Evolutionary conservation across 2,113 vertebrate genomes (phyloP).

Genomic region (Dicerorhinus sumatrensis): DNA sequence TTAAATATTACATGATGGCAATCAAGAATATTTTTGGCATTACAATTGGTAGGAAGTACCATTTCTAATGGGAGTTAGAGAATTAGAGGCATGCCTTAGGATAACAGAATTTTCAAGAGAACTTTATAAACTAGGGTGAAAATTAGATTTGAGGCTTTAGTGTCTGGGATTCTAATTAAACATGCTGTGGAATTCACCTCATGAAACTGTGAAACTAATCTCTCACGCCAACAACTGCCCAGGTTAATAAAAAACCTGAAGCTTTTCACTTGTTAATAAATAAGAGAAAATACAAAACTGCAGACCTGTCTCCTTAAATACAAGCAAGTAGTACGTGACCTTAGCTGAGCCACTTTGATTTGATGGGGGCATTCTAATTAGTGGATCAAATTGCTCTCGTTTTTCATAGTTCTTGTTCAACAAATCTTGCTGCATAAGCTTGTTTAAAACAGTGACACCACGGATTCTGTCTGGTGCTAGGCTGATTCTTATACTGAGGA

Average conservation of each 20-base stretch:
- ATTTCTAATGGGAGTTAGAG: not conserved
- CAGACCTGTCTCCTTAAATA: not conserved
- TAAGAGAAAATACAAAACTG: not conserved
- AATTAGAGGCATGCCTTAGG: slow-evolving; percentile 57
- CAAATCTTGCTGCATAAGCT: not conserved
- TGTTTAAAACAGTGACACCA: not conserved
- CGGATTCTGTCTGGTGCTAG: not conserved
- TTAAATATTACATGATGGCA: not conserved
- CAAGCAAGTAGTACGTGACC: not conserved
- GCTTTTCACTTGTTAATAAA: slow-evolving; percentile 12
- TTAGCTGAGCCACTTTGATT: not conserved
- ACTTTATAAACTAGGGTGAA: not conserved
- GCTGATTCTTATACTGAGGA: not conserved
- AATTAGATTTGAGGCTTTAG: slow-evolving; percentile 23
- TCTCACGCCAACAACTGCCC: slow-evolving; percentile 52
- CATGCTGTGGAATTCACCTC: slow-evolving; percentile 43
- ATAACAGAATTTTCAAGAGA: slow-evolving; percentile 7
- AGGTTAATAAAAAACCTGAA: slow-evolving; percentile 5
- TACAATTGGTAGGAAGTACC: not conserved
- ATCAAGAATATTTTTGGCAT: slow-evolving; percentile 6
- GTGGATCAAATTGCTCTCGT: not conserved
- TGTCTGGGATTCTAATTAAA: not conserved
- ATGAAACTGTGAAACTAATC: slow-evolving; percentile 63
- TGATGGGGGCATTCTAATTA: slow-evolving; percentile 13
- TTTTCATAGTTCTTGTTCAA: slow-evolving; percentile 8